Evolutionary conservation across 1,140 invertebrate species (phyloP), one percentile per base, ranked within the genome.

Genomic region (Danaus plexippus): DNA sequence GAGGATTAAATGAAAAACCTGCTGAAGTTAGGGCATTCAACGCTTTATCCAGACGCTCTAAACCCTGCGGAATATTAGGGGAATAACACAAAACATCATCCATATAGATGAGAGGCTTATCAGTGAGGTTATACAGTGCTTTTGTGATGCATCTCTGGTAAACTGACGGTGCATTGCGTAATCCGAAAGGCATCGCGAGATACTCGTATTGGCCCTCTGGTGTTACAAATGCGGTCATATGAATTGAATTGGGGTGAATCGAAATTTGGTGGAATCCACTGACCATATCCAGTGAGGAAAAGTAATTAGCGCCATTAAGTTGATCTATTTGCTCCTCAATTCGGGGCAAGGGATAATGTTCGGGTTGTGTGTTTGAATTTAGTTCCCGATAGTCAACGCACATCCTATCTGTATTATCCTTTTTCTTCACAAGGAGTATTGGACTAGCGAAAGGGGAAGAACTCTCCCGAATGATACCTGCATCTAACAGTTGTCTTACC

Each of bases 1-100:
- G 49, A n/a, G 59, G 9, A 18, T 68, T 68, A 7, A 68, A 50
- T 44, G 63, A 50, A 49, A 68, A 68, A 3, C 63, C 66, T 1
- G 15, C 15, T 15, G 1, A 1, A 3, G 15, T 1, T 1, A 15
- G 15, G 15, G 15, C 15, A 3, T 3, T 3, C 3, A 15, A 15
- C 1, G 3, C 15, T 1, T 15, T 3, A 1, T 15, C 15, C 1
- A 15, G 15, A 1, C 15, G 15, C 3, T 15, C n/a, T 15, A 15
- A 15, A 3, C 15, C 15, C 15, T 15, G 1, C 15, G 3, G 15
- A 15, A 15, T 15, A 15, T 1, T 15, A 3, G 1, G 1, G 1
- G 15, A 15, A 15, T 15, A 15, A 15, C 15, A 15, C 3, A 15
- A 15, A 1, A 3, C 15, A 3, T 15, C 15, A 15, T 15, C 15